These are phyloP conservation scores for Neoscelio sp. DNA, from an alignment of 2,888 invertebrate species.

Conservation along the genomic window DNA sequence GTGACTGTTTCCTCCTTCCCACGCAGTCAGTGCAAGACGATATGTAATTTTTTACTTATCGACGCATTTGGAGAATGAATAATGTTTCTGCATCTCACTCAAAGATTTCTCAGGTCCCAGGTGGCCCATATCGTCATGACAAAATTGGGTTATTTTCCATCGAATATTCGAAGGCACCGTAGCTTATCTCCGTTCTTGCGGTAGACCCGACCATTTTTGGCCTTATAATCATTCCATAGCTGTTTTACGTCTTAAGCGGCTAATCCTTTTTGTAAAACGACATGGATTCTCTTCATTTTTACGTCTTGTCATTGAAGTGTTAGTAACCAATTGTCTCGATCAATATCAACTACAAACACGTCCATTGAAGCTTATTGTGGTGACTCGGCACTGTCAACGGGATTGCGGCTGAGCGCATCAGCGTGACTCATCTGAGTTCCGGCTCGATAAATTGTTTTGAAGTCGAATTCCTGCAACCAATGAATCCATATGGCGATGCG, in stretches of 20 bases:
- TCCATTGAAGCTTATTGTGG: not conserved
- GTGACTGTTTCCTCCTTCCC: not conserved
- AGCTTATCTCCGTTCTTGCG: not conserved
- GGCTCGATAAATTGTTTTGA: not conserved
- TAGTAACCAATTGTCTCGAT: not conserved
- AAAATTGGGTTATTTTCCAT: not conserved
- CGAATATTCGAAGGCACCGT: not conserved
- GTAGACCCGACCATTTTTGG: not conserved
- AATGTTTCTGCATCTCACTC: not conserved
- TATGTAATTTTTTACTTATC: not conserved
- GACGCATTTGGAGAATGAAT: not conserved
- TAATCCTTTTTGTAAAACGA: not conserved
- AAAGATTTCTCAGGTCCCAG: not conserved
- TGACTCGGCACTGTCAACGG: not conserved
- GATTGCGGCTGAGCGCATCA: not conserved
- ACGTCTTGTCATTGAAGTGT: not conserved
- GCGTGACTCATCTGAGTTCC: not conserved
- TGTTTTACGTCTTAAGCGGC: not conserved
- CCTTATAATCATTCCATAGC: not conserved
- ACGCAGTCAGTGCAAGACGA: not conserved
- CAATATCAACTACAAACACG: not conserved
- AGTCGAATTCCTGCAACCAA: not conserved
- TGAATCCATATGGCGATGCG: not conserved
- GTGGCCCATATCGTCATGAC: not conserved
- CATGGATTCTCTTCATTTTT: not conserved